Evolutionary conservation across 1,140 invertebrate species (phyloP).

Genomic region (Periplaneta americana): DNA sequence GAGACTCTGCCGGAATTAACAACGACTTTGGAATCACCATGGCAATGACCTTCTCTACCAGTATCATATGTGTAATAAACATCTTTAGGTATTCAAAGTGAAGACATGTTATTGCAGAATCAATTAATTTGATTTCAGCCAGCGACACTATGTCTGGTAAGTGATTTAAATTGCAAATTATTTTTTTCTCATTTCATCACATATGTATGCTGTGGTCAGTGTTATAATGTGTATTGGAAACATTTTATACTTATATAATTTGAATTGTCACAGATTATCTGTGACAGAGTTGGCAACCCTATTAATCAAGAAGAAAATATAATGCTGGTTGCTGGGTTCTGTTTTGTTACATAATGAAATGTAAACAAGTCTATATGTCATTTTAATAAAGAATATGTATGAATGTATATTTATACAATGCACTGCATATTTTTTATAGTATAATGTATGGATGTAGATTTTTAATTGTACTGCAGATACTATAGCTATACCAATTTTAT

Average conservation of each 20-base stretch:
- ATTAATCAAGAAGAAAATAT: neutral
- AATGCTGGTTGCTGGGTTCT: neutral
- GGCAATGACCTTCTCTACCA: neutral
- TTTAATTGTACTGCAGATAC: too few species aligned
- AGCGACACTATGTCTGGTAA: neutral
- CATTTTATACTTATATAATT: neutral
- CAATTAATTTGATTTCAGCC: neutral
- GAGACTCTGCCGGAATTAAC: neutral
- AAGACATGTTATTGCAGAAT: neutral
- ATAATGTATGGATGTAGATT: neutral
- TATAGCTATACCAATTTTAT: too few species aligned
- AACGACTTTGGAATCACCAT: neutral
- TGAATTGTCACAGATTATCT: neutral
- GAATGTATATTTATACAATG: neutral
- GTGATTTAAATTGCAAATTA: constrained; percentile 1
- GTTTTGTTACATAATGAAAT: neutral
- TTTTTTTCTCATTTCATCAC: constrained; percentile 14
- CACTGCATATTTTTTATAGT: too few species aligned
- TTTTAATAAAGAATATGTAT: neutral
- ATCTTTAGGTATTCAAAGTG: neutral
- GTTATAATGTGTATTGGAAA: neutral
- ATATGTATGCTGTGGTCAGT: neutral
- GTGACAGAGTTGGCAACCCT: neutral
- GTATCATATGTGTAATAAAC: neutral
- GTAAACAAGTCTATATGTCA: neutral